Evolutionary conservation across 2,888 invertebrate species (phyloP), one percentile per base, ranked within the genome.

Genomic region (Cataglyphis altisquamis): DNA sequence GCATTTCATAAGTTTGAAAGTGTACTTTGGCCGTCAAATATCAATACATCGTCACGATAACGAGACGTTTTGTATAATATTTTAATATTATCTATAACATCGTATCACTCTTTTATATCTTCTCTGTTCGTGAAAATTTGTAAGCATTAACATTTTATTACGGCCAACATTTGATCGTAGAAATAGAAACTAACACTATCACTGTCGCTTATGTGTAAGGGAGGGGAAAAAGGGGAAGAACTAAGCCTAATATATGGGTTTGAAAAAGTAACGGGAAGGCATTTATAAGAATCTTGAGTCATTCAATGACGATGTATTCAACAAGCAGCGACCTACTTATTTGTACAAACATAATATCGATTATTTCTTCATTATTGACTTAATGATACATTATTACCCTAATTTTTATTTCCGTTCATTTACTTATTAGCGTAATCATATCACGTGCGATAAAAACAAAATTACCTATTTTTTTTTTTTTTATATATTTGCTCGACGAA

Each of bases 1-100:
- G 25, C 45, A n/a, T 63, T 83, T 64, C 39, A 75, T 55, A 63
- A 57, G 39, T 82, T 84, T 62, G 80, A 87, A 87, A 87, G 86
- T 87, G 84, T 82, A 86, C 87, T 84, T 86, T 52, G 15, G 1
- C 48, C 15, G 45, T 73, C 25, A 57, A 74, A 84, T 73, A 84
- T 25, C 52, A 36, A 36, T 63, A 62, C 52, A 45, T 82, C 84
- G 84, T 87, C 74, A 48, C 66, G 74, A 64, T 80, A 78, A 87
- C 74, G 41, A 84, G 62, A 32, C 67, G 73, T 72, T 75, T 12
- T 25, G 52, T 67, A 67, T 55, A 21, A 21, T n/a, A 25, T 52
- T 63, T 10, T 66, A 57, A 66, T 68, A 82, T 75, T 67, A 52
- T 75, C 25, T 10, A 81, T 82, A 82, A 62, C 2, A 64, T 39